phyloP scores from a whole-genome alignment of 1,140 invertebrate species.

The Carposina sasakii region DNA sequence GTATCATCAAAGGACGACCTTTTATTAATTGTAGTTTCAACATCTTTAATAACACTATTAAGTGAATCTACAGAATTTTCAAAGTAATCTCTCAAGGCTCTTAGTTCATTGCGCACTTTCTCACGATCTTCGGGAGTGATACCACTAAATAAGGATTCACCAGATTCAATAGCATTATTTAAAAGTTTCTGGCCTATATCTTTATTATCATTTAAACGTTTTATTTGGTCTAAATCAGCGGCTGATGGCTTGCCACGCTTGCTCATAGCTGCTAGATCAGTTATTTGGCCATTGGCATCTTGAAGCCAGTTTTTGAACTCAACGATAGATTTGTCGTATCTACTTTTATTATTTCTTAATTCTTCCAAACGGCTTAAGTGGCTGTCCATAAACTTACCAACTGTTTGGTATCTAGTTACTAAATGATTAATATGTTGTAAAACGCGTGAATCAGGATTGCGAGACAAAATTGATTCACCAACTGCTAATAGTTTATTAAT shows the following conservation, averaged over 20 bases:
- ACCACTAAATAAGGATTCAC: constrained; percentile 89
- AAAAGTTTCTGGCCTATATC: constrained; percentile 85
- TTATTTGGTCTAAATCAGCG: constrained; percentile 82
- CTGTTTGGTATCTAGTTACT: constrained; percentile 81
- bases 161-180: constrained; percentile 86
- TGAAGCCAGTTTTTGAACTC: constrained; percentile 86
- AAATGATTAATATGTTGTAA: constrained; percentile 86
- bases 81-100: constrained; percentile 85
- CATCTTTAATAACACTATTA: constrained; percentile 87
- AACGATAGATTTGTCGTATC: constrained; percentile 78
- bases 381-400: constrained; percentile 80
- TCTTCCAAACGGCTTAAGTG: constrained; percentile 81
- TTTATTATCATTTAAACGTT: constrained; percentile 81
- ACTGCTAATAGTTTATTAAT: constrained; percentile 79
- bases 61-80: constrained; percentile 89
- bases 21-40: constrained; percentile 89
- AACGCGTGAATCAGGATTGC: constrained; percentile 87
- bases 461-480: constrained; percentile 81
- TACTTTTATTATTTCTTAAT: constrained; percentile 77
- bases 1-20: constrained; percentile 93
- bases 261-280: constrained; percentile 78
- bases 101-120: constrained; percentile 84
- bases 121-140: constrained; percentile 91
- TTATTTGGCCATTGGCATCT: constrained; percentile 81
- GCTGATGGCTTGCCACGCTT: constrained; percentile 79